Conservation (phyloP, 2,113 vertebrate genomes). For the Uropsilus gracilis region DNA sequence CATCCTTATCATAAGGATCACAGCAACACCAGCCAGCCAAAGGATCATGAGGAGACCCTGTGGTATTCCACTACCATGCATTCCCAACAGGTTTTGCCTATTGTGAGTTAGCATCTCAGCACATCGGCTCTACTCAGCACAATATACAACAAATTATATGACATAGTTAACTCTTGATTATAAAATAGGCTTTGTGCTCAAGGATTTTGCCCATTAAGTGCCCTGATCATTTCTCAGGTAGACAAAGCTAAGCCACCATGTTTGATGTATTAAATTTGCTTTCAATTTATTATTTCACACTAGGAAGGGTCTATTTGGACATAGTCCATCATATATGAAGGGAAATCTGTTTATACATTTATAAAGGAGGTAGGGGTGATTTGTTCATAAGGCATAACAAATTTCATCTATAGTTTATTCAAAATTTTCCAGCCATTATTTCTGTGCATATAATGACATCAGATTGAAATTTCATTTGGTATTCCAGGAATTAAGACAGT, state of each 20-base stretch:
- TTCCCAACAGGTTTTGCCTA: background rate
- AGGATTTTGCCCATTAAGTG: too few relatives aligned
- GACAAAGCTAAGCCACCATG: too few relatives aligned
- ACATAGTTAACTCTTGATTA: background rate
- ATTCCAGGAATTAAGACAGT: constrained; percentile 21
- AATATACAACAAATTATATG: background rate
- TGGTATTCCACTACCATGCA: background rate
- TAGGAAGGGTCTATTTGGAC: background rate
- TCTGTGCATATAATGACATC: constrained; percentile 1
- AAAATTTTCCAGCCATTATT: background rate
- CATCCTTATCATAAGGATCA: background rate
- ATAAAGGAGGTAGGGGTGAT: background rate
- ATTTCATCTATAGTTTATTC: background rate
- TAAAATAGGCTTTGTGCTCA: background rate
- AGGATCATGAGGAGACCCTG: background rate
- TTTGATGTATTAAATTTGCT: too few relatives aligned
- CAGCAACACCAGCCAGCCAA: too few relatives aligned
- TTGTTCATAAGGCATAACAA: background rate
- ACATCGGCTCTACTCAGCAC: background rate
- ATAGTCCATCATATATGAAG: background rate
- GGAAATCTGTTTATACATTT: background rate
- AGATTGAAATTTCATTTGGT: background rate
- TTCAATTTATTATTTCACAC: background rate
- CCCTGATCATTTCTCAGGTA: too few relatives aligned
- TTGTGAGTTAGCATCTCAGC: background rate